Evolutionary conservation across 2,888 invertebrate genomes (phyloP).

Genomic region (Cyrtodaria siliqua): DNA sequence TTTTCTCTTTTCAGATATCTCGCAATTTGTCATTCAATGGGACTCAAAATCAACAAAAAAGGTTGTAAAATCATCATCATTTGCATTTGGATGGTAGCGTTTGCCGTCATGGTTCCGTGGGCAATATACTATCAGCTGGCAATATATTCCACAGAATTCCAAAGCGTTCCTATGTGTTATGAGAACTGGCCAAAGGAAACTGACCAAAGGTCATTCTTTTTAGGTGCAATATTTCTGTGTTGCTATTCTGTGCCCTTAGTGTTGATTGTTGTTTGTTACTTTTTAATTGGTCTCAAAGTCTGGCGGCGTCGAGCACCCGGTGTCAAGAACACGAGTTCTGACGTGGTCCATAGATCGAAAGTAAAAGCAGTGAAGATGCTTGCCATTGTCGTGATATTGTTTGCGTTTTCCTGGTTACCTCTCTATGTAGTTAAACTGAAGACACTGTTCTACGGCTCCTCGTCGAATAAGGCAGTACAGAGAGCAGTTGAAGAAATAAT

Average conservation of each 20-base stretch:
- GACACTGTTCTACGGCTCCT: slow-evolving; percentile 87
- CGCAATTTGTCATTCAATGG: slow-evolving; percentile 98
- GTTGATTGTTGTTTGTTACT: slow-evolving; percentile 96
- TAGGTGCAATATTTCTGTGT: slow-evolving; percentile 94
- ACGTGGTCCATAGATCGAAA: slow-evolving; percentile 92
- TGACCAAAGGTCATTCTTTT: slow-evolving; percentile 94
- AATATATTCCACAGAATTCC: slow-evolving; percentile 18
- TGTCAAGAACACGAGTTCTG: slow-evolving; percentile 89
- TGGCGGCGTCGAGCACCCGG: slow-evolving; percentile 95
- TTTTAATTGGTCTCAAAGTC: slow-evolving; percentile 96
- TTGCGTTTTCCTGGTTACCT: slow-evolving; percentile 97
- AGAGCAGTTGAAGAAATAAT: slow-evolving; percentile 90
- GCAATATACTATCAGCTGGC: slow-evolving; percentile 92
- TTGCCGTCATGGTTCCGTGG: slow-evolving; percentile 95
- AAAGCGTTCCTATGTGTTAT: slow-evolving; percentile 56
- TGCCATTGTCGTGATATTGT: slow-evolving; percentile 96
- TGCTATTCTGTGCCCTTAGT: slow-evolving; percentile 97
- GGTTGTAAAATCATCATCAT: slow-evolving; percentile 95
- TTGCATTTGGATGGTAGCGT: slow-evolving; percentile 95
- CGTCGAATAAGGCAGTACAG: slow-evolving; percentile 25
- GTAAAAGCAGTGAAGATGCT: slow-evolving; percentile 98
- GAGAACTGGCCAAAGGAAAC: slow-evolving; percentile 93
- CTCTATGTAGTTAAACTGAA: slow-evolving; percentile 94
- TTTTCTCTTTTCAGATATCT: slow-evolving; percentile 91
- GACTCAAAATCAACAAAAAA: slow-evolving; percentile 90